These are phyloP conservation scores for Archilochus colubris DNA, from an alignment of 2,113 vertebrate species.

Conservation along the genomic window DNA sequence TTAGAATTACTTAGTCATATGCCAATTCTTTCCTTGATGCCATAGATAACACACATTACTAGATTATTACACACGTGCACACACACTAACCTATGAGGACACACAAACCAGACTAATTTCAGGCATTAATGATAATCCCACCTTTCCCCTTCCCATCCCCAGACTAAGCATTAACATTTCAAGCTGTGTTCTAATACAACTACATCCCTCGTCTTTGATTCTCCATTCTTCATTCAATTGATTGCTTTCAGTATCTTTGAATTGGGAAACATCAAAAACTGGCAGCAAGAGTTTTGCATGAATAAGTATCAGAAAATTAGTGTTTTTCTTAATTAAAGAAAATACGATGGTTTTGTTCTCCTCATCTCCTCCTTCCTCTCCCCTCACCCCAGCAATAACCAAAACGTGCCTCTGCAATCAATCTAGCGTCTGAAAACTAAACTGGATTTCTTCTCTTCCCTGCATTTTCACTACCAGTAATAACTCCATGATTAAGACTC, in stretches of 20 bases:
- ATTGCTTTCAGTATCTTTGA: slow-evolving; percentile 40
- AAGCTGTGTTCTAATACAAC: not conserved
- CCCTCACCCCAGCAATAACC: not conserved
- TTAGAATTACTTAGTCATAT: not conserved
- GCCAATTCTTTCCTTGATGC: not conserved
- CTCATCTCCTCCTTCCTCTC: slow-evolving; percentile 3
- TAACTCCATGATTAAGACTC: slow-evolving; percentile 54
- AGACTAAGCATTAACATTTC: not conserved
- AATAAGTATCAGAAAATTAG: slow-evolving; percentile 48
- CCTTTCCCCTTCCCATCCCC: no score
- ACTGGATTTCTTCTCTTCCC: not conserved
- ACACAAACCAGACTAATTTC: not conserved
- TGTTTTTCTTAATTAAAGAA: slow-evolving; percentile 43
- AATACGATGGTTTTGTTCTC: not conserved
- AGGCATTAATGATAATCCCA: not conserved
- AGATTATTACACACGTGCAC: not conserved
- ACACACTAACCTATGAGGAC: not conserved
- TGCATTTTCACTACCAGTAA: slow-evolving; percentile 32
- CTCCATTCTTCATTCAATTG: not conserved
- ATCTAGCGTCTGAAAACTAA: slow-evolving; percentile 12
- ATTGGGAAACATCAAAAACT: slow-evolving; percentile 13
- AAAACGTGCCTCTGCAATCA: slow-evolving; percentile 15
- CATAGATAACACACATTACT: not conserved
- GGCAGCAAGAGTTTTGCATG: slow-evolving; percentile 5
- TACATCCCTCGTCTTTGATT: not conserved